phyloP scores from a whole-genome alignment of 2,797 vertebrate species.

The Onychomys arenicola region DNA sequence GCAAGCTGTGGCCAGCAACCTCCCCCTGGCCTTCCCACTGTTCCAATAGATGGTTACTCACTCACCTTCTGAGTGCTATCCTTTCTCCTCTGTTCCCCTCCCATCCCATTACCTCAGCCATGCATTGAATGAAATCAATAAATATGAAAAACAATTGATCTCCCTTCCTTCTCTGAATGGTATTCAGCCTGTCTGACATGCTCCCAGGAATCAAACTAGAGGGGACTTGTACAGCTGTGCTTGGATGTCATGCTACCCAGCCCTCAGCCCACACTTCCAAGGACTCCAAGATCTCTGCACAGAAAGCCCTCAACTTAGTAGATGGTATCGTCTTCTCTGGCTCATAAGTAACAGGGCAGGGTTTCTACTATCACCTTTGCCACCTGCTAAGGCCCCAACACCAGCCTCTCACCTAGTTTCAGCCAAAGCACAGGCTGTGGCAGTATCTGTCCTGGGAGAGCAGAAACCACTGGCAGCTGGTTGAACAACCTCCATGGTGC shows the following conservation, averaged over 20 bases:
- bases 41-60: background rate
- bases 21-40: background rate
- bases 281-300: conserved; percentile 48
- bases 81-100: background rate
- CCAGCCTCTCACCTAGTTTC: background rate
- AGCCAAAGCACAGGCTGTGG: background rate
- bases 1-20: background rate
- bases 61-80: background rate
- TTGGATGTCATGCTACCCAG: background rate
- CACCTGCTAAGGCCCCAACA: background rate
- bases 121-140: conserved; percentile 72
- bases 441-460: background rate
- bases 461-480: background rate
- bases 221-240: background rate
- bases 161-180: conserved; percentile 42
- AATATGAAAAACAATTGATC: conserved; percentile 71
- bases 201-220: conserved; percentile 33
- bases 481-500: background rate
- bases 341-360: background rate
- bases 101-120: conserved; percentile 64
- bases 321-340: conserved; percentile 62
- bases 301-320: conserved; percentile 72
- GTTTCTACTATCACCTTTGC: background rate
- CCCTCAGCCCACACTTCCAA: background rate
- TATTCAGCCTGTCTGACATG: conserved; percentile 27